Evolutionary conservation across 2,113 vertebrate species (phyloP).

Genomic region (Butorides virescens): DNA sequence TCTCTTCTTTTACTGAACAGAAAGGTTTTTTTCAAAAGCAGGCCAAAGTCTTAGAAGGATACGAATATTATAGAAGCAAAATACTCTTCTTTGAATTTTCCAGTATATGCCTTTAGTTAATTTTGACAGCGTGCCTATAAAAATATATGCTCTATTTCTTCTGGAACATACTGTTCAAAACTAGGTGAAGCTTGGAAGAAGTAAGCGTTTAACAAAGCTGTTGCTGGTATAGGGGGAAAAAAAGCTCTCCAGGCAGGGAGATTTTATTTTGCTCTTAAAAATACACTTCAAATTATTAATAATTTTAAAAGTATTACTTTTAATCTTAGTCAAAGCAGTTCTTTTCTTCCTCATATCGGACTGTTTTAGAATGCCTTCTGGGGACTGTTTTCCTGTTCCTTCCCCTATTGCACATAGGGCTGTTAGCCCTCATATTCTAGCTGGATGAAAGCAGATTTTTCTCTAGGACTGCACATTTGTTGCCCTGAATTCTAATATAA

Average conservation of each 20-base stretch:
- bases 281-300: background rate
- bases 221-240: background rate
- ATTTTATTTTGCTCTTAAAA: background rate
- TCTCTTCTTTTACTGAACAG: background rate
- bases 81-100: conserved; percentile 15
- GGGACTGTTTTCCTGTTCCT: background rate
- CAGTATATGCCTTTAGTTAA: background rate
- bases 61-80: background rate
- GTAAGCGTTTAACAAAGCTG: background rate
- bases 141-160: conserved; percentile 38
- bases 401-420: background rate
- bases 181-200: conserved; percentile 25
- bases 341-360: background rate
- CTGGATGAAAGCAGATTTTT: background rate
- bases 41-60: background rate
- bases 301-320: background rate
- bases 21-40: background rate
- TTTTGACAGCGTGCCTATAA: conserved; percentile 47
- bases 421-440: background rate
- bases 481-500: background rate
- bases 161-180: conserved; percentile 42
- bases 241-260: background rate
- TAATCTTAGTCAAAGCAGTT: background rate
- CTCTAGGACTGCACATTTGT: background rate
- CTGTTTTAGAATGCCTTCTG: background rate